phyloP scores from a whole-genome alignment of 2,797 vertebrate genomes.

The Manis javanica region DNA sequence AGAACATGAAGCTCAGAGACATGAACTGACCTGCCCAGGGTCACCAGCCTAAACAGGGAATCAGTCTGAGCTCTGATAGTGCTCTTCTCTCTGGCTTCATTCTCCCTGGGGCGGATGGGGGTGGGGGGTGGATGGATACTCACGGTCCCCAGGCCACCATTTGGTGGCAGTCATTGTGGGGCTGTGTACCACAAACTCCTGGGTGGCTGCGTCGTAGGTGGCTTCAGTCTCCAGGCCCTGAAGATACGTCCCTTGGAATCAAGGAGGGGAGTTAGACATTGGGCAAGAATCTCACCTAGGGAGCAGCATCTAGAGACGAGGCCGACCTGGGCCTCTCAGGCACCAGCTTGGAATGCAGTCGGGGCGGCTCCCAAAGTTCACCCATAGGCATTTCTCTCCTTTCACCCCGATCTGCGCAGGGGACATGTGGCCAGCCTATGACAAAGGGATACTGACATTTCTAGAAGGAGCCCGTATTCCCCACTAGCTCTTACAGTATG shows the following conservation, averaged over 20 bases:
- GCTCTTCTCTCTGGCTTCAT: background rate
- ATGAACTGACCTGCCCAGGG: background rate
- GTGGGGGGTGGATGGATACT: constrained; percentile 73
- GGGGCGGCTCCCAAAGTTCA: background rate
- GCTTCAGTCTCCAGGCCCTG: constrained; percentile 89
- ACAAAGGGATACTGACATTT: background rate
- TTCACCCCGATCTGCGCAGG: background rate
- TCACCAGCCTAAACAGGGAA: background rate
- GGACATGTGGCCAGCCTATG: background rate
- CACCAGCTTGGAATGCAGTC: rapidly evolving
- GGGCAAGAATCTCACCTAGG: background rate
- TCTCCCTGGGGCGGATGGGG: background rate
- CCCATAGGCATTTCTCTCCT: background rate
- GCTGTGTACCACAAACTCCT: constrained; percentile 89
- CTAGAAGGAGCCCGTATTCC: background rate
- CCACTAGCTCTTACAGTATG: background rate
- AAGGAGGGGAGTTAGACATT: constrained; percentile 9
- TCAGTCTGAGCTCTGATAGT: background rate
- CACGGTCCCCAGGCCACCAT: constrained; percentile 91
- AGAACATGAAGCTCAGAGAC: background rate
- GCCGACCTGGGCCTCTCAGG: background rate
- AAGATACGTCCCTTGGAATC: constrained; percentile 86
- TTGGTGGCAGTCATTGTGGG: constrained; percentile 88
- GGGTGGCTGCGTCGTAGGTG: constrained; percentile 85
- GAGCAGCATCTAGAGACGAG: background rate